Base-by-base conservation (phyloP, 2,113 vertebrate species). In the Oophaga pumilio region DNA sequence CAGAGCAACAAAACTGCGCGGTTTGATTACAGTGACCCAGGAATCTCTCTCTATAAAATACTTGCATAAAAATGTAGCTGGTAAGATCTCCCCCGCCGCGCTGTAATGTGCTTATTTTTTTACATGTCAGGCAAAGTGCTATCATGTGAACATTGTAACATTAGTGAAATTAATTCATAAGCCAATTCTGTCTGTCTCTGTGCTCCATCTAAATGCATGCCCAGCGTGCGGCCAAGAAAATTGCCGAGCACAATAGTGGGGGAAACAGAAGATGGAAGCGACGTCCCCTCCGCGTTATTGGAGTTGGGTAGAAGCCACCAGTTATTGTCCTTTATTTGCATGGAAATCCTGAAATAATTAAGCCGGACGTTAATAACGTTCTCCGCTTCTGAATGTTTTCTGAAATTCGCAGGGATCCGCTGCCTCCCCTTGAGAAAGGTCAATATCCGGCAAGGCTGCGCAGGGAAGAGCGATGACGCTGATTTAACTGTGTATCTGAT, bases 121-220 rank as follows among this genome's bases (percentile, higher is more conserved):
- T 89, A 90, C 89, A 93, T 93, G 89, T 92, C 91, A 93, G 89
- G 76, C 86, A 79, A 84, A 91, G 91, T 92, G 78, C 64, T 89
- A 87, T 91, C 90, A 93, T 91, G 89, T 91, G 78, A 74, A 91
- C 93, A 89, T 90, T 89, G 89, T 90, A 94, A 91, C 88, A 92
- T 95, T 94, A 94, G 91, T 90, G 91, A 93, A 96, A 95, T 94
- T 90, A 92, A 94, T 94, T 93, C 91, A 91, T 88, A 92, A 93
- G 89, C 90, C 89, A 91, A 92, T 85, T 90, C 84, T 91, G 28
- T 92, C 92, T 93, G 86, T 92, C 92, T 92, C 91, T 91, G 82
- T 88, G 80, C 89, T 93, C 89, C 90, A 91, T 91, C 92, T 93
- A 92, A 95, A 90, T 91, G 91, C 91, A 94, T 83, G 89, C 93